Conservation (phyloP, 2,797 vertebrate genomes). For the Danionella dracula region DNA sequence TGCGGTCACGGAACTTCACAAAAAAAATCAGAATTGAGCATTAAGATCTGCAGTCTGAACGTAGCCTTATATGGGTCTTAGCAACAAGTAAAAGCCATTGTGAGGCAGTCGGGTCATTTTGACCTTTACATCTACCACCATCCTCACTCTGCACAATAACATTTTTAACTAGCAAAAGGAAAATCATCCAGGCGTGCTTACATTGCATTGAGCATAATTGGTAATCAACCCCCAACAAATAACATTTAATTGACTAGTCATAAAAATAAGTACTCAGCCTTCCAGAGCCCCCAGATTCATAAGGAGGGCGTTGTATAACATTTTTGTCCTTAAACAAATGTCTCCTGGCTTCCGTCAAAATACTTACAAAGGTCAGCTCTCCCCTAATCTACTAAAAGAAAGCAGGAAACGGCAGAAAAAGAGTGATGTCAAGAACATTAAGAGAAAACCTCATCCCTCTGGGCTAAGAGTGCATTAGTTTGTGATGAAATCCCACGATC, state of each 20-base stretch:
- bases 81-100: background rate
- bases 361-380: background rate
- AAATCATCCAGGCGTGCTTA: too few species aligned
- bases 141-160: conserved; percentile 45
- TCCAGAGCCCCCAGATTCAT: too few species aligned
- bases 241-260: too few species aligned
- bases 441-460: conserved; percentile 9
- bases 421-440: conserved; percentile 2
- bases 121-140: conserved; percentile 25
- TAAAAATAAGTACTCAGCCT: too few species aligned
- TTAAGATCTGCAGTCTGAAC: conserved; percentile 6
- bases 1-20: too few species aligned
- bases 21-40: too few species aligned
- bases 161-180: too few species aligned
- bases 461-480: conserved; percentile 49
- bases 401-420: background rate
- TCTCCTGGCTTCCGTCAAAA: background rate
- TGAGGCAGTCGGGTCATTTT: conserved; percentile 6
- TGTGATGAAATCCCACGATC: conserved; percentile 38
- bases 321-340: background rate
- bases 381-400: conserved; percentile 7
- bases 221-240: too few species aligned
- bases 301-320: too few species aligned
- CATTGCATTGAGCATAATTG: too few species aligned
- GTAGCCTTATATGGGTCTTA: background rate